Conservation (phyloP, 2,113 vertebrate genomes). For the Choloepus hoffmanni region DNA sequence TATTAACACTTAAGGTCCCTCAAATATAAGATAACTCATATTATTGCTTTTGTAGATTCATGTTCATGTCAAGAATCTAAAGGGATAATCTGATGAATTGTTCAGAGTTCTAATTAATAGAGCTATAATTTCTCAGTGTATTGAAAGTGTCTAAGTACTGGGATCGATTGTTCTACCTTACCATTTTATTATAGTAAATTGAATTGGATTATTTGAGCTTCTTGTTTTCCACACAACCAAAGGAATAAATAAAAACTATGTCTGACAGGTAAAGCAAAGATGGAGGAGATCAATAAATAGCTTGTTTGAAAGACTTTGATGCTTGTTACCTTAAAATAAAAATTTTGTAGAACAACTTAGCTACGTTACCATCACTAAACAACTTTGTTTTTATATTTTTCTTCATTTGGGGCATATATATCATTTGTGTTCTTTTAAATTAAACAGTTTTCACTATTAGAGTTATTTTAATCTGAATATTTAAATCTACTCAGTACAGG, state of each 20-base stretch:
- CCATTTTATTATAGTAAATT: constrained; percentile 6
- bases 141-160: constrained; percentile 8
- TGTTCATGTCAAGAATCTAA: not conserved
- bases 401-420: not conserved
- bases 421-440: not conserved
- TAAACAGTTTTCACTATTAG: not conserved
- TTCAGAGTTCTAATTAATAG: not conserved
- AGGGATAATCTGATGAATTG: accelerated
- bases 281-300: constrained; percentile 62
- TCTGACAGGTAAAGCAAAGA: constrained; percentile 60
- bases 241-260: constrained; percentile 53
- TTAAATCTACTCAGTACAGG: not conserved
- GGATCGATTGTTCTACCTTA: constrained; percentile 31
- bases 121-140: not conserved
- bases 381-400: not conserved
- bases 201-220: not conserved
- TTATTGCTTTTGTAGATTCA: not conserved
- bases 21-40: not conserved
- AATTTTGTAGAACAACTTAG: constrained; percentile 45
- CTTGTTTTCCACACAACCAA: not conserved
- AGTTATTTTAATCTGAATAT: not conserved
- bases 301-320: constrained; percentile 68
- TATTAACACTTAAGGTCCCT: not conserved
- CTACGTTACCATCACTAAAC: not conserved
- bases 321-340: constrained; percentile 30